A percentile compares a stretch with the other conserved stretches of the same genome.
Evolutionary conservation across 1,140 invertebrate species (phyloP).

Genomic region (Andricus grossulariae): DNA sequence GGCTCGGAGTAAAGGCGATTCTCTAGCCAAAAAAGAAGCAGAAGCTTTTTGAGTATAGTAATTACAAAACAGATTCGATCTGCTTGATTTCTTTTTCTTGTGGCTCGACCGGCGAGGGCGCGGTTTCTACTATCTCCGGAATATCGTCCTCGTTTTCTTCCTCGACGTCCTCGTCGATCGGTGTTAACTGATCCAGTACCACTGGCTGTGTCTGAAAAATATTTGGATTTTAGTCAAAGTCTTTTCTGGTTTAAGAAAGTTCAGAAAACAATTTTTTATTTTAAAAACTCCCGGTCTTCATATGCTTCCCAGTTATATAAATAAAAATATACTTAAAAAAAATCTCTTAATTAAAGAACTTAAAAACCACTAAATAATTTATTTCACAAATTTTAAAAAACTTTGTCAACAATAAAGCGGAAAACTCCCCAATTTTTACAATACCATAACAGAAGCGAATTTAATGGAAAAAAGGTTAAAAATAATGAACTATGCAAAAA

Average conservation of each 20-base stretch:
- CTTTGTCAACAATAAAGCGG: no score
- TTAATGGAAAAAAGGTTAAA: no score
- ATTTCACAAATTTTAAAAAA: no score
- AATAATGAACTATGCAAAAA: no score
- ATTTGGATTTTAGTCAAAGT: slow-evolving; percentile 3
- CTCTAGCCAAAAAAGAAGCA: slow-evolving; percentile 44
- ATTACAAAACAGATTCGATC: slow-evolving; percentile 81
- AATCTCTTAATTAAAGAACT: no score
- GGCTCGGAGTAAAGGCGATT: slow-evolving; percentile 68
- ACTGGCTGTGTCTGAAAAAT: slow-evolving; percentile 75
- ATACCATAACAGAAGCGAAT: no score
- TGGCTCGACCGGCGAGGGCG: slow-evolving; percentile 77
- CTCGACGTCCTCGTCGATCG: slow-evolving; percentile 88
- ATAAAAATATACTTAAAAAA: no score
- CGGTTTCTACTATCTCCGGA: slow-evolving; percentile 81
- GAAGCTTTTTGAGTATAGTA: slow-evolving; percentile 36
- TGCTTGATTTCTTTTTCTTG: slow-evolving; percentile 80
- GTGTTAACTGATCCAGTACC: slow-evolving; percentile 83
- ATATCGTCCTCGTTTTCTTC: slow-evolving; percentile 86
- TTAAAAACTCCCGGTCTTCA: no score
- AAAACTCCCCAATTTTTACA: no score
- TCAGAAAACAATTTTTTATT: no score
- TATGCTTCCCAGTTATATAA: no score
- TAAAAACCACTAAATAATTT: no score
- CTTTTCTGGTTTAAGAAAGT: background rate